A percentile compares a stretch with the other conserved stretches of the same genome.
Evolutionary conservation across 2,113 vertebrate species (phyloP).

Genomic region (Cyanoderma ruficeps): DNA sequence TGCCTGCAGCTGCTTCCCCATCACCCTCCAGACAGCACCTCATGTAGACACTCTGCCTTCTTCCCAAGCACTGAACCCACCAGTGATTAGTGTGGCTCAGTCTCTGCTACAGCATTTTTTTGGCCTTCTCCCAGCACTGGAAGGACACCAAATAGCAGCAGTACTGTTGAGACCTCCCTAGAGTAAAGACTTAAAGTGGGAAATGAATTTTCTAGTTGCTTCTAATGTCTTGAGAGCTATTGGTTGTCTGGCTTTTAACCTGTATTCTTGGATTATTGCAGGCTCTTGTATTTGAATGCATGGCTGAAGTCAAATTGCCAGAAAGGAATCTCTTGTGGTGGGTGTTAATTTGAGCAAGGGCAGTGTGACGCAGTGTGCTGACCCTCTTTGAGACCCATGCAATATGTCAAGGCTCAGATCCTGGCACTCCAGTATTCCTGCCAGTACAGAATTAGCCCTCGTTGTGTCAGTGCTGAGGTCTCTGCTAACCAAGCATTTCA

Average conservation of each 20-base stretch:
- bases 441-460: not conserved
- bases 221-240: not conserved
- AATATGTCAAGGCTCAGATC: not conserved
- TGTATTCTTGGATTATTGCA: not conserved
- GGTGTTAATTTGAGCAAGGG: not conserved
- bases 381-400: not conserved
- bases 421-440: not conserved
- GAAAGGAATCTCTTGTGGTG: not conserved
- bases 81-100: not conserved
- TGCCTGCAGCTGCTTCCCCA: not conserved
- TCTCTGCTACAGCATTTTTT: not conserved
- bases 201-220: not conserved
- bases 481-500: not conserved
- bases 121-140: not conserved
- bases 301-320: not conserved
- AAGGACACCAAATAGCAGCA: conserved; percentile 16
- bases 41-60: not conserved
- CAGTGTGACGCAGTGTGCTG: not conserved
- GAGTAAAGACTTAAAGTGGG: not conserved
- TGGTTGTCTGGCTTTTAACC: conserved; percentile 3
- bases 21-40: not conserved
- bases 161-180: not conserved
- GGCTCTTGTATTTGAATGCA: not conserved
- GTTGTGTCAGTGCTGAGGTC: not conserved
- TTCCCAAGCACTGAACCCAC: not conserved